Base-by-base conservation (phyloP, 2,888 invertebrate genomes). In the Poecilobothrus nobilitatus region DNA sequence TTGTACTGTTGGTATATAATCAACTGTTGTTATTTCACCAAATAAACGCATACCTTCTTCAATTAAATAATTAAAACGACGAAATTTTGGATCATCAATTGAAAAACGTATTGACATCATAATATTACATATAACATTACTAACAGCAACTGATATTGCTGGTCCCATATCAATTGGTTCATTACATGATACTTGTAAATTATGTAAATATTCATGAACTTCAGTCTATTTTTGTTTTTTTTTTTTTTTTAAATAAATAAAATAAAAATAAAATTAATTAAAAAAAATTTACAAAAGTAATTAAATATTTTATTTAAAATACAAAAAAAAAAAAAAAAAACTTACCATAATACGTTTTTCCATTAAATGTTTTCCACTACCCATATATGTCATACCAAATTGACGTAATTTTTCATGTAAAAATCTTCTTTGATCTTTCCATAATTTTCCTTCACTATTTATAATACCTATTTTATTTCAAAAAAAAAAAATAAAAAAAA, bases 41-140 rank as follows among this genome's bases (percentile, higher is more conserved):
- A 95, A 94, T 0, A 95, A 84, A 69, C 88, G 86, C 87, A 95
- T 95, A 41, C 95, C 95, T 82, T 95, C 95, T 76, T 94, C 94
- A 76, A 95, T 93, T n/a, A 94, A 84, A 73, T 86, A 84, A 86
- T 92, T 93, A 76, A 94, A 91, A 69, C 92, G 86, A 67, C 86
- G 85, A 81, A 95, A 95, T 68, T 89, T 86, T 7, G 83, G 82
- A 78, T 94, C 94, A 67, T 91, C 89, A 73, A 89, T 87, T 69
- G 88, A 87, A 81, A 94, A 95, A 63, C 93, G 86, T 6, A 92
- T 89, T 44, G 92, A 91, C 95, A 95, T 95, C 76, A 94, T 87
- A 74, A 95, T 88, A 72, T 91, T 91, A 81, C 95, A 94, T 74
- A 95, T 94, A 6, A 95, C 94, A 81, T 95, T 95, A 77, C 92